Evolutionary conservation across 2,888 invertebrate genomes (phyloP).

Genomic region (Eurois occulta): DNA sequence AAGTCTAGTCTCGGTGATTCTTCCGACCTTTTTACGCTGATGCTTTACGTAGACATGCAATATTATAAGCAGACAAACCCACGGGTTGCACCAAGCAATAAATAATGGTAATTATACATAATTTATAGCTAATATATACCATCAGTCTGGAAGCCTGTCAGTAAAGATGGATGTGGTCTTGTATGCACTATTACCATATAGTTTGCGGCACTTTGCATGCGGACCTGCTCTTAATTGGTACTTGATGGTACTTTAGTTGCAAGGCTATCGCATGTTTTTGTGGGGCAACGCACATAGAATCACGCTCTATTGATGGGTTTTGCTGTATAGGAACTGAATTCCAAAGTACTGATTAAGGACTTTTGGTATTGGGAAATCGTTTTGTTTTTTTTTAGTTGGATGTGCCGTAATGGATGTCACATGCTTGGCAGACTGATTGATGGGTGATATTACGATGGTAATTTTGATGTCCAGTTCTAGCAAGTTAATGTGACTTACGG

Average conservation of each 20-base stretch:
- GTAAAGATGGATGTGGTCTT: constrained; percentile 69
- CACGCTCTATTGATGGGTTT: constrained; percentile 48
- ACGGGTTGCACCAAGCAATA: constrained; percentile 62
- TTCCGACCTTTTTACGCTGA: neutral
- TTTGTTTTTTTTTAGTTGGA: constrained; percentile 24
- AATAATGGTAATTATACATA: constrained; percentile 73
- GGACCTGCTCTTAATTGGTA: constrained; percentile 69
- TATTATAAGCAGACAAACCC: constrained; percentile 37
- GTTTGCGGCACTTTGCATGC: constrained; percentile 66
- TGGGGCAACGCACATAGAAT: constrained; percentile 53
- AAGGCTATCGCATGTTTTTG: constrained; percentile 61
- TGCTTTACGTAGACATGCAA: neutral
- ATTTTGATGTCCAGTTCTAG: constrained; percentile 9
- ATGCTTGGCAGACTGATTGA: constrained; percentile 15
- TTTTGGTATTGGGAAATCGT: constrained; percentile 46
- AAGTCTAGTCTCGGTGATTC: neutral
- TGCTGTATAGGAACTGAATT: constrained; percentile 47
- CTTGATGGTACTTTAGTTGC: constrained; percentile 60
- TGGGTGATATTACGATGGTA: constrained; percentile 22
- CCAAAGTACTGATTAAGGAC: constrained; percentile 53
- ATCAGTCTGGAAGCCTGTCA: constrained; percentile 74
- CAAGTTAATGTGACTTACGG: neutral
- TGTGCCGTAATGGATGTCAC: constrained; percentile 28
- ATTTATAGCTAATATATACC: constrained; percentile 82
- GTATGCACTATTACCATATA: constrained; percentile 66